These are phyloP conservation scores for Physella acuta DNA, from an alignment of 1,140 invertebrate genomes.

Conservation along the genomic window DNA sequence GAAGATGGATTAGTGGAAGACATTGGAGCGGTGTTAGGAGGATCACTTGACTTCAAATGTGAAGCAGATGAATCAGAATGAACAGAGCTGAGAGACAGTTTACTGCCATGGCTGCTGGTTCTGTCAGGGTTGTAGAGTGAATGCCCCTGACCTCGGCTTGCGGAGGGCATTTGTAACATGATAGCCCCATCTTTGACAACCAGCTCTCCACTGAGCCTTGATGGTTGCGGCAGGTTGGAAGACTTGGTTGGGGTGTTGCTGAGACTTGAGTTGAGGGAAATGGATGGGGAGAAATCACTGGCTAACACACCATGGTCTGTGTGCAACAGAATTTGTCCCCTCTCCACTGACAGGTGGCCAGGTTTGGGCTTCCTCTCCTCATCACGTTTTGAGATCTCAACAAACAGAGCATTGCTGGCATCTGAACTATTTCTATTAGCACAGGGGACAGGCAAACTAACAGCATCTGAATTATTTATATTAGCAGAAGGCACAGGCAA, in stretches of 20 bases:
- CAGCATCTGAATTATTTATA: background rate
- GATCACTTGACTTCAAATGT: background rate
- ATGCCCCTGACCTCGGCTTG: no score
- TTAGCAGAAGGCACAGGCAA: background rate
- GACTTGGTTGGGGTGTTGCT: background rate
- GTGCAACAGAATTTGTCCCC: constrained; percentile 9
- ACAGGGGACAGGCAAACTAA: background rate
- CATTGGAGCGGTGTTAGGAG: background rate
- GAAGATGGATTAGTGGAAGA: background rate
- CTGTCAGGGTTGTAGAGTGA: background rate
- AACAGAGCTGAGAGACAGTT: background rate
- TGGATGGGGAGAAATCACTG: background rate
- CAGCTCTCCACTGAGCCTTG: constrained; percentile 1
- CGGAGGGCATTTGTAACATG: background rate
- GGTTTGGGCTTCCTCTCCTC: background rate
- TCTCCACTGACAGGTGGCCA: constrained; percentile 15
- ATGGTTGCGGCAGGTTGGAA: background rate
- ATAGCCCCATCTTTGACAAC: constrained; percentile 6
- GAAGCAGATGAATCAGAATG: no score
- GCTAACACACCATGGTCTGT: background rate
- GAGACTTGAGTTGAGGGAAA: background rate
- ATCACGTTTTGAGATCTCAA: background rate
- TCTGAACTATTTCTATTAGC: background rate
- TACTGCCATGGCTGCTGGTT: background rate
- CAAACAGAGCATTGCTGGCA: constrained; percentile 5